phyloP scores from a whole-genome alignment of 1,140 invertebrate species.

The Drosophila saltans region DNA sequence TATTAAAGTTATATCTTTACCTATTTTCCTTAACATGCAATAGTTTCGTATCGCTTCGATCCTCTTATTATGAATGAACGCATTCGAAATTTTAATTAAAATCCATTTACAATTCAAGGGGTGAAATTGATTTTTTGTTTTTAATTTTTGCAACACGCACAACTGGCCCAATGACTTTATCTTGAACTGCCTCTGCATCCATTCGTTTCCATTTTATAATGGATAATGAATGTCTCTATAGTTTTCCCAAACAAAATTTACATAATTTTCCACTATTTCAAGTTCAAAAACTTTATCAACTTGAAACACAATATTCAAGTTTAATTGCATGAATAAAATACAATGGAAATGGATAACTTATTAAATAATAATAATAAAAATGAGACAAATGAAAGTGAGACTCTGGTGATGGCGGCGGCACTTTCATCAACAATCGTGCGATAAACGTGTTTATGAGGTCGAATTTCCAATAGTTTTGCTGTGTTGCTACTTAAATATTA shows the following conservation, averaged over 20 bases:
- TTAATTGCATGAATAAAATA: conserved; percentile 57
- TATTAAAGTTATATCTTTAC: background rate
- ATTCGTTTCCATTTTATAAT: conserved; percentile 32
- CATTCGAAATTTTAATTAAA: conserved; percentile 40
- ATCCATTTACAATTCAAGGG: conserved; percentile 19
- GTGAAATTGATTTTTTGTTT: conserved; percentile 19
- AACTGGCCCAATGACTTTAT: conserved; percentile 30
- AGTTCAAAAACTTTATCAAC: conserved; percentile 27
- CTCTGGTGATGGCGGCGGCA: background rate
- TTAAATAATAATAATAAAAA: conserved; percentile 29
- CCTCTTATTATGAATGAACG: conserved; percentile 1
- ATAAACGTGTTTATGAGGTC: conserved; percentile 31
- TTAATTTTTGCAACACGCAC: conserved; percentile 17
- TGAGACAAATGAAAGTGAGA: conserved; percentile 48
- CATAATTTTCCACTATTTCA: conserved; percentile 52
- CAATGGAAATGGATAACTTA: conserved; percentile 48
- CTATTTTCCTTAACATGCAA: background rate
- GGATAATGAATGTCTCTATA: conserved; percentile 24
- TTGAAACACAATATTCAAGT: conserved; percentile 34
- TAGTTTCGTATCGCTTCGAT: background rate
- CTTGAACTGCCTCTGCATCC: background rate
- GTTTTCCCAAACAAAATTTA: conserved; percentile 47
- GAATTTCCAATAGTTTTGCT: conserved; percentile 9
- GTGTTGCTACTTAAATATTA: conserved; percentile 27
- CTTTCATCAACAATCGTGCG: conserved; percentile 45